phyloP scores from a whole-genome alignment of 2,888 invertebrate genomes.

The Platypus cylindrus region DNA sequence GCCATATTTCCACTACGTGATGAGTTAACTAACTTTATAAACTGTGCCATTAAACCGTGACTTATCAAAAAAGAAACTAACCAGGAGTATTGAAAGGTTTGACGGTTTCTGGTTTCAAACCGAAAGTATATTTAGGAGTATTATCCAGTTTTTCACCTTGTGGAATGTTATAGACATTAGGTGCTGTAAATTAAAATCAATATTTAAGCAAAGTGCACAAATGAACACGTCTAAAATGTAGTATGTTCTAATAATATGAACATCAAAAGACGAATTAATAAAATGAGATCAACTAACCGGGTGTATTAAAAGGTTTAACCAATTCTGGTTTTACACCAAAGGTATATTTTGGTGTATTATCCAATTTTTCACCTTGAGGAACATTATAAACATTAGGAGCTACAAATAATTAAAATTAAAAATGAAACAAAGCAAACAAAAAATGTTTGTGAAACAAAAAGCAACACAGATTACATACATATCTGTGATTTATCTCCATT shows the following conservation, averaged over 20 bases:
- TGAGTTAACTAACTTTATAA: too few relatives aligned
- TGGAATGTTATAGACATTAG: slow-evolving; percentile 41
- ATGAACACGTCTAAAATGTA: too few relatives aligned
- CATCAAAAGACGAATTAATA: too few relatives aligned
- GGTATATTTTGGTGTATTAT: slow-evolving; percentile 50
- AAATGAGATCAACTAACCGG: slow-evolving; percentile 33
- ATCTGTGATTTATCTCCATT: not conserved
- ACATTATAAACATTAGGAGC: slow-evolving; percentile 41
- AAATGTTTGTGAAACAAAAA: slow-evolving; percentile 7
- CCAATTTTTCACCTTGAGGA: slow-evolving; percentile 42
- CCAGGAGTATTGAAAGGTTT: slow-evolving; percentile 49
- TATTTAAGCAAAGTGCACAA: too few relatives aligned
- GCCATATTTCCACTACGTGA: too few relatives aligned
- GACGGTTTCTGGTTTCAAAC: slow-evolving; percentile 46
- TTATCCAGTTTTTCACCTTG: slow-evolving; percentile 43
- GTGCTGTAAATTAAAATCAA: slow-evolving; percentile 25
- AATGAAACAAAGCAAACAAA: slow-evolving; percentile 3
- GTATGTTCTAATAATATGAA: too few relatives aligned
- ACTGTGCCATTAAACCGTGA: too few relatives aligned
- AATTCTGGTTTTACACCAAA: slow-evolving; percentile 50
- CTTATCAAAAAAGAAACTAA: slow-evolving; percentile 12
- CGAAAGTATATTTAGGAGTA: slow-evolving; percentile 54
- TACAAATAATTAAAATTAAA: slow-evolving; percentile 13
- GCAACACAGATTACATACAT: not conserved
- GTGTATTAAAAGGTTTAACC: slow-evolving; percentile 46